These are phyloP conservation scores for Ageneiosus marmoratus DNA, from an alignment of 2,113 vertebrate species.

Conservation along the genomic window DNA sequence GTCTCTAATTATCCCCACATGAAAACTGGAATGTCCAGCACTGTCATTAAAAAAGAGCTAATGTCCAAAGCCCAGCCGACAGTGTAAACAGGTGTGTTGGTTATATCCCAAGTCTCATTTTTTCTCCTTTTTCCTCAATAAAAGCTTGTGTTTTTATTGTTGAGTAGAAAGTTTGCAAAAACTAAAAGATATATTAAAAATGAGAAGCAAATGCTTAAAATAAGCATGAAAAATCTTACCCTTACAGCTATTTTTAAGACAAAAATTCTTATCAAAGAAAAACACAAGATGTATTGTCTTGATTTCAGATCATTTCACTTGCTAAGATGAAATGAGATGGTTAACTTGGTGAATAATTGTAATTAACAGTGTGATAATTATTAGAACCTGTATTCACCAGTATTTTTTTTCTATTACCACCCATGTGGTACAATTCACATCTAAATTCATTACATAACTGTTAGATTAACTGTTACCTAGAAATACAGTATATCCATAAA, in stretches of 20 bases:
- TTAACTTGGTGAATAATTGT: slow-evolving; percentile 6
- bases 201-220: no score
- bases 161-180: no score
- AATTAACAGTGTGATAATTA: slow-evolving; percentile 19
- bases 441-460: neutral
- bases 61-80: slow-evolving; percentile 48
- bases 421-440: neutral
- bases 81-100: slow-evolving; percentile 66
- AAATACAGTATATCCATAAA: neutral
- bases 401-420: neutral
- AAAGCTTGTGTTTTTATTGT: slow-evolving; percentile 30
- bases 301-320: no score
- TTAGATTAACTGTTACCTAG: neutral
- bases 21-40: slow-evolving; percentile 50
- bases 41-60: slow-evolving; percentile 59
- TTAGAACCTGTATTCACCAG: neutral
- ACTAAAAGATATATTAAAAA: no score
- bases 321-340: no score
- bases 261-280: no score
- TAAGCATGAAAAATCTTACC: no score
- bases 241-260: no score
- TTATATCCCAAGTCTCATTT: slow-evolving; percentile 39
- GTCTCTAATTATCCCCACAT: slow-evolving; percentile 59
- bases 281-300: no score
- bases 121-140: neutral